These are phyloP conservation scores for Pogonognathellus flavescens DNA, from an alignment of 1,140 invertebrate genomes.

Conservation along the genomic window DNA sequence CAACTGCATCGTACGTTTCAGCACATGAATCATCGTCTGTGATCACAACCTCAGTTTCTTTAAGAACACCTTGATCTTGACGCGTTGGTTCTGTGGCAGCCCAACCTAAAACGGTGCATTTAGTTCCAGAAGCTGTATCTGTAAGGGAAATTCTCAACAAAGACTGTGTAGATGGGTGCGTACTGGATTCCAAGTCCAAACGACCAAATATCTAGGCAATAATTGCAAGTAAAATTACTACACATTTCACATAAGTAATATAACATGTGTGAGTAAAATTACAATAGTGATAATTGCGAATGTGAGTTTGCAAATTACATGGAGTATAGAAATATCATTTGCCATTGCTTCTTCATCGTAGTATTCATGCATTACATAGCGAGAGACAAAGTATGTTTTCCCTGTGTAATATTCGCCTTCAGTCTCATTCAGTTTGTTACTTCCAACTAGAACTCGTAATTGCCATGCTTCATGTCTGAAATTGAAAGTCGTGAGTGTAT, in stretches of 20 bases:
- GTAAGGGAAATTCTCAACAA: background rate
- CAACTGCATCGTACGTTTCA: conserved; percentile 1
- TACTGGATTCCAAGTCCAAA: background rate
- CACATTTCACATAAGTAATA: background rate
- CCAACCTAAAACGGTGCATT: conserved; percentile 21
- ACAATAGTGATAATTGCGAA: background rate
- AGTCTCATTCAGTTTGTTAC: conserved; percentile 28
- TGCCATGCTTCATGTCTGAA: conserved; percentile 19
- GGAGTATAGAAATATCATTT: background rate
- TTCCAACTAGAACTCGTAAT: conserved; percentile 12
- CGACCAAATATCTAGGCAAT: background rate
- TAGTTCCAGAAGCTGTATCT: background rate
- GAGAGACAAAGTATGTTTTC: conserved; percentile 6
- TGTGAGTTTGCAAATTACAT: background rate
- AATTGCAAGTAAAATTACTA: background rate
- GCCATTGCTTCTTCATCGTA: conserved; percentile 25
- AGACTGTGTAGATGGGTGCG: background rate
- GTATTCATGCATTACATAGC: background rate
- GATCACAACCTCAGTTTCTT: background rate
- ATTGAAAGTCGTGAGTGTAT: background rate
- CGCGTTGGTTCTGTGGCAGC: background rate
- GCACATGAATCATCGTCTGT: conserved; percentile 7
- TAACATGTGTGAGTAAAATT: background rate
- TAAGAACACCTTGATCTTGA: conserved; percentile 10
- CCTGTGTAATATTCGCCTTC: conserved; percentile 24